These are phyloP conservation scores for Candidula unifasciata DNA, from an alignment of 2,888 invertebrate genomes.

Conservation along the genomic window DNA sequence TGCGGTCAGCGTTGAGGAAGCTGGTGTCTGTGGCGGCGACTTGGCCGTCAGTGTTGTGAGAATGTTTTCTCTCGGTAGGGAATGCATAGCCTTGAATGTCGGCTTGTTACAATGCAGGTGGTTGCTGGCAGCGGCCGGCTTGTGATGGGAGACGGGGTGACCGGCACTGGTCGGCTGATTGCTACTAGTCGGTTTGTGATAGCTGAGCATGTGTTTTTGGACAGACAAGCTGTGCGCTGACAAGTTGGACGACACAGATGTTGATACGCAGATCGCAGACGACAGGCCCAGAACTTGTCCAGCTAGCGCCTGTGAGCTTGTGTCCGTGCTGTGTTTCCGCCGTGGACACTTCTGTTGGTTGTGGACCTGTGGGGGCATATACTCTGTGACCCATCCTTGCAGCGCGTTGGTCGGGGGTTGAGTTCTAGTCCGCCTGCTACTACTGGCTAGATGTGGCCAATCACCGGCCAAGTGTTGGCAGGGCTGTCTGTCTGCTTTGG, in stretches of 20 bases:
- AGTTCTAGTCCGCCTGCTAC: not conserved
- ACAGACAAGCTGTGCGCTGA: not conserved
- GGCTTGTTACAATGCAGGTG: not conserved
- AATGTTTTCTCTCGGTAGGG: no score
- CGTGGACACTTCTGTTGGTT: not conserved
- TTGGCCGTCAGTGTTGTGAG: not conserved
- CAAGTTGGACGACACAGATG: not conserved
- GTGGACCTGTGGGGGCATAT: not conserved
- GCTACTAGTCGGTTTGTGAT: not conserved
- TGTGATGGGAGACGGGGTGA: not conserved
- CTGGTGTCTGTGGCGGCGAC: not conserved
- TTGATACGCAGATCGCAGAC: no score
- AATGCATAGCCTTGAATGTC: not conserved
- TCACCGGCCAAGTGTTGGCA: no score
- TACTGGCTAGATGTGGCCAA: no score
- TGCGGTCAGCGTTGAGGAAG: no score
- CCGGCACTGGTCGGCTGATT: not conserved
- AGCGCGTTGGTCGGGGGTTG: not conserved
- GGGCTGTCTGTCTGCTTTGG: no score
- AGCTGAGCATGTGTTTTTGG: not conserved
- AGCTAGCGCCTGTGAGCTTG: not conserved
- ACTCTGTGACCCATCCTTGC: not conserved
- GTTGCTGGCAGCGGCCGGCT: no score
- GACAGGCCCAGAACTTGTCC: no score
- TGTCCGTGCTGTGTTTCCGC: not conserved